phyloP scores from a whole-genome alignment of 1,140 invertebrate species.

The Eriocheir sinensis region DNA sequence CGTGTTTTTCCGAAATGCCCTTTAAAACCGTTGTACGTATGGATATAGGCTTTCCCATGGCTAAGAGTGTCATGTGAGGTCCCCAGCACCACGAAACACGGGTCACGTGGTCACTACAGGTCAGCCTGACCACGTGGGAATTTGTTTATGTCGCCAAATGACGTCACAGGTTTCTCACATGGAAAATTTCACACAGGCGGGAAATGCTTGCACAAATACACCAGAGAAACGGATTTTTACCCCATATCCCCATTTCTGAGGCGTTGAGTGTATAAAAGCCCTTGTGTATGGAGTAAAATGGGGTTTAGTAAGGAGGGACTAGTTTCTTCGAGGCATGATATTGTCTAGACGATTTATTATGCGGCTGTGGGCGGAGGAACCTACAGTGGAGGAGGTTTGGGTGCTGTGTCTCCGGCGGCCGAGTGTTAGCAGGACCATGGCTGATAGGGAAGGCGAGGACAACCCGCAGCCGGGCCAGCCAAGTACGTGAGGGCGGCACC shows the following conservation, averaged over 20 bases:
- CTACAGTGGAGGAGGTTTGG: constrained; percentile 73
- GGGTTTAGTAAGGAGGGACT: constrained; percentile 7
- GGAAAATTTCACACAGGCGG: constrained; percentile 34
- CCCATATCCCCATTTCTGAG: not conserved
- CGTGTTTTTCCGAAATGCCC: not conserved
- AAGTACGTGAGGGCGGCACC: constrained; percentile 62
- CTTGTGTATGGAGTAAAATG: not conserved
- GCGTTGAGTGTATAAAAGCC: not conserved
- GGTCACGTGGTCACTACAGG: constrained; percentile 75
- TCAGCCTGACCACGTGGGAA: constrained; percentile 74
- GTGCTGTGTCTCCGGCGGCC: constrained; percentile 53
- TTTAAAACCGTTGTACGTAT: not conserved
- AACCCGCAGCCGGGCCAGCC: constrained; percentile 72
- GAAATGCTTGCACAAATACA: not conserved
- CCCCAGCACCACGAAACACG: constrained; percentile 62
- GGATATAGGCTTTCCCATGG: not conserved
- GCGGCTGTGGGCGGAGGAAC: constrained; percentile 71
- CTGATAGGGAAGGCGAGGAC: constrained; percentile 75
- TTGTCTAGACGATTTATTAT: constrained; percentile 77
- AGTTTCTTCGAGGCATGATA: constrained; percentile 68
- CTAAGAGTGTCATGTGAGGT: not conserved
- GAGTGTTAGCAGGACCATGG: constrained; percentile 71
- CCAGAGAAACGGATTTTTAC: not conserved
- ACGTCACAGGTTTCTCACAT: constrained; percentile 70
- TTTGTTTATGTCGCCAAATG: constrained; percentile 77